Evolutionary conservation across 2,888 invertebrate genomes (phyloP), one percentile per base, ranked within the genome.

Genomic region (Mechanitis mazaeus): DNA sequence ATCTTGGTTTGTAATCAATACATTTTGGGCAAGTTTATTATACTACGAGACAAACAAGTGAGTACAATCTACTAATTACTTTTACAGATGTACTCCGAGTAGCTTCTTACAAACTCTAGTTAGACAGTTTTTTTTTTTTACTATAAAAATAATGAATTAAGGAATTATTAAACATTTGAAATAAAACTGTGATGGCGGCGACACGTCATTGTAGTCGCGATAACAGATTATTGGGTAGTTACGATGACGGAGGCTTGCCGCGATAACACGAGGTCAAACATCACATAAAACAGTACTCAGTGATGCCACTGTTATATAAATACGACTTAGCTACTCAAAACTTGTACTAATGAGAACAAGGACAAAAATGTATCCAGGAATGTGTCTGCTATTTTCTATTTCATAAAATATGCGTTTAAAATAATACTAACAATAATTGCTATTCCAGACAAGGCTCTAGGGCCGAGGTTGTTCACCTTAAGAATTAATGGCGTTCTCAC

Each of bases 231-330:
- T 77, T 80, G 76, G 74, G 71, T 73, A 74, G 71, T 68, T 71
- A 72, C 68, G 74, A 75, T 81, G 80, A 82, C 80, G 80, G 83
- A 85, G 87, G 86, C 86, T 85, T 81, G 86, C 68, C 84, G 20
- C 20, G 87, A 87, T 87, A 87, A 78, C 78, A 70, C 78, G 81
- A 83, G 87, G 87, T 87, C 85, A 85, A 77, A 79, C 77, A 76
- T 75, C 76, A 76, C 82, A 78, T 78, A 77, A 76, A 80, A 78
- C 74, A 71, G 72, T 73, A 77, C 69, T 65, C 66, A 74, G 68
- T 75, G 76, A 75, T 72, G 75, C 71, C 67, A 74, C 75, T 78
- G 76, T 80, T 77, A 76, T 72, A 73, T 72, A 69, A 76, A 75
- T 74, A 81, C 75, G 75, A 81, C 80, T 79, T 81, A 75, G 74